Base-by-base conservation (phyloP, 2,797 vertebrate genomes). In the Cuniculus paca region DNA sequence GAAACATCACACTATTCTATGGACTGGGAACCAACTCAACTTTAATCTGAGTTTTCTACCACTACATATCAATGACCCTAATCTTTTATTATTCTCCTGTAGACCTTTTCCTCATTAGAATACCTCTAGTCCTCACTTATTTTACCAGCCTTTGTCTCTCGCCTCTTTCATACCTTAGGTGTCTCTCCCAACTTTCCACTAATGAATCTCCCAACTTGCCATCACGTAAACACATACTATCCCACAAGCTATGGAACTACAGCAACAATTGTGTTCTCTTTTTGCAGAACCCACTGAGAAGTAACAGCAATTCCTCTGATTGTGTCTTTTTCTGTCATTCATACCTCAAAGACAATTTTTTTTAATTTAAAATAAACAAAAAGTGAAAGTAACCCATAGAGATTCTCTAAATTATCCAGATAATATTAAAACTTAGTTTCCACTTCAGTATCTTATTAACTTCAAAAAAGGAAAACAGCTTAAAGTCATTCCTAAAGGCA, bases 351-450 rank as follows among this genome's bases (percentile, higher is more conserved):
- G 96, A 82, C 74, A 93, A 93, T 42, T 94, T 94, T 90, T 94
- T 36, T n/a, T 34, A 88, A 97, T 94, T 91, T 91, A 96, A 97
- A 96, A 95, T 95, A 96, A 96, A 96, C 86, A 96, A 88, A 96
- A 87, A 96, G 61, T 94, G 48, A 94, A 97, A 89, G 82, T 52
- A 95, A 97, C 94, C 94, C 85, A 90, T 90, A 77, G 92, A 95
- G 77, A 93, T 54, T 88, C 78, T 74, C 50, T 63, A 34, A 50
- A 94, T 88, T 88, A 58, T 63, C 92, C 28, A 95, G 92, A 90
- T 88, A 78, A 86, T 91, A 82, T 84, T 90, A 88, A 82, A 94
- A 94, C 65, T 97, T 89, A 85, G 85, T 90, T 97, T 97, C 84
- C 10, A 0, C 52, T 96, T 85, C 94, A 95, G 20, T 74, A 95